These are phyloP conservation scores for Thera britannica DNA, from an alignment of 2,888 invertebrate genomes.

Conservation along the genomic window DNA sequence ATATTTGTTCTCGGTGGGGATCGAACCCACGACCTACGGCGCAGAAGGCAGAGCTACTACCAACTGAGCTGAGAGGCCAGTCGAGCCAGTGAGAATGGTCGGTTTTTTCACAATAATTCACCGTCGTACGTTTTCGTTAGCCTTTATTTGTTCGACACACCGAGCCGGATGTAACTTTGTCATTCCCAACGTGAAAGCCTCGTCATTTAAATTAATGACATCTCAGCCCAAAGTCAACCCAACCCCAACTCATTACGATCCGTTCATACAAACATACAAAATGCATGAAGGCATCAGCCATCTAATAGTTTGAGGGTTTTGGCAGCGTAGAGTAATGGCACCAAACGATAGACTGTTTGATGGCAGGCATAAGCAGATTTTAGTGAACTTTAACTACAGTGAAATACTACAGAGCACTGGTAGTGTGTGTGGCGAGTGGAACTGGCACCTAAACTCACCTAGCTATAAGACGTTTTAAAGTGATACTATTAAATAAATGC, in stretches of 20 bases:
- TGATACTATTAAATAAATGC: too few relatives aligned
- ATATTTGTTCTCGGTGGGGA: too few relatives aligned
- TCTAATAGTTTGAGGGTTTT: constrained; percentile 39
- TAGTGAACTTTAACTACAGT: not conserved
- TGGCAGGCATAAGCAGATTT: not conserved
- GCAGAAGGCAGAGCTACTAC: too few relatives aligned
- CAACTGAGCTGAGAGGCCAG: too few relatives aligned
- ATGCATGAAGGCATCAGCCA: constrained; percentile 38
- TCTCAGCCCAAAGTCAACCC: constrained; percentile 21
- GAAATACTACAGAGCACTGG: too few relatives aligned
- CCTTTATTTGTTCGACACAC: not conserved
- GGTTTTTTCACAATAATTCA: not conserved
- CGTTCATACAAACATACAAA: constrained; percentile 39
- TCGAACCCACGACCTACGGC: too few relatives aligned
- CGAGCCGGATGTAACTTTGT: constrained; percentile 1
- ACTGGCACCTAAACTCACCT: too few relatives aligned
- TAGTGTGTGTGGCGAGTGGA: too few relatives aligned
- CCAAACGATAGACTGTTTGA: not conserved
- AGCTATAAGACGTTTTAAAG: too few relatives aligned
- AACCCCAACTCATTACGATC: constrained; percentile 26
- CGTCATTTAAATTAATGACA: constrained; percentile 27
- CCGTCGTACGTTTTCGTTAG: not conserved
- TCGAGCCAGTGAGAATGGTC: too few relatives aligned
- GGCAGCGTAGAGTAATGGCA: constrained; percentile 6
- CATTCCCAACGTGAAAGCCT: constrained; percentile 7